These are phyloP conservation scores for Plecturocebus donacophilus DNA, from an alignment of 2,113 vertebrate species.

Conservation along the genomic window DNA sequence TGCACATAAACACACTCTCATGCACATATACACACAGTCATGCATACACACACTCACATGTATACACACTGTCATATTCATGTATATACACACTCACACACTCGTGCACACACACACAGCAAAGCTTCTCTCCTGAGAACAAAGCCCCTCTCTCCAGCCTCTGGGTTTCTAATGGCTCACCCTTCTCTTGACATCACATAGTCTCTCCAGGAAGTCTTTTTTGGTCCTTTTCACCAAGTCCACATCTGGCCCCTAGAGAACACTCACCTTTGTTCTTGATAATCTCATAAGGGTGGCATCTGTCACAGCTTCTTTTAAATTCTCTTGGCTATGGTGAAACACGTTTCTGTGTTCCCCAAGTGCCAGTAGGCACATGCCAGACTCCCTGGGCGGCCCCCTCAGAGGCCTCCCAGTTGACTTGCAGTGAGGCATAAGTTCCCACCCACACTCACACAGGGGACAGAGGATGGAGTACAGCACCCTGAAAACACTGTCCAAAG, in stretches of 20 bases:
- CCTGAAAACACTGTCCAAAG: background rate
- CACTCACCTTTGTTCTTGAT: background rate
- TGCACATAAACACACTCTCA: background rate
- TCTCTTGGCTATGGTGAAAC: background rate
- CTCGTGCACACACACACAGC: background rate
- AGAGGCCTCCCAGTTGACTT: background rate
- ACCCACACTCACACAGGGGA: background rate
- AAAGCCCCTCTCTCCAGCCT: background rate
- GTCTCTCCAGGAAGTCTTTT: background rate
- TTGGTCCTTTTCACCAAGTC: background rate
- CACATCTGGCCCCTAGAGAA: too few relatives aligned
- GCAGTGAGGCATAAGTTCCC: background rate
- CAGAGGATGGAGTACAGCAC: fast-evolving
- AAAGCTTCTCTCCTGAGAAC: background rate
- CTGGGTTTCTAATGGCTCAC: background rate
- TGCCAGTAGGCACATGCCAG: background rate
- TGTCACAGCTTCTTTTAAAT: background rate
- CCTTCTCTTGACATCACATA: background rate
- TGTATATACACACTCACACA: background rate
- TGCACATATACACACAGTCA: background rate
- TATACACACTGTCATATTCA: background rate
- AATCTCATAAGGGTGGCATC: background rate
- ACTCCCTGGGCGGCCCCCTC: background rate
- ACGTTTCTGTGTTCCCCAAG: background rate
- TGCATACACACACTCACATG: background rate